These are phyloP conservation scores for Scytalopus superciliaris DNA, from an alignment of 2,113 vertebrate species.

Conservation along the genomic window DNA sequence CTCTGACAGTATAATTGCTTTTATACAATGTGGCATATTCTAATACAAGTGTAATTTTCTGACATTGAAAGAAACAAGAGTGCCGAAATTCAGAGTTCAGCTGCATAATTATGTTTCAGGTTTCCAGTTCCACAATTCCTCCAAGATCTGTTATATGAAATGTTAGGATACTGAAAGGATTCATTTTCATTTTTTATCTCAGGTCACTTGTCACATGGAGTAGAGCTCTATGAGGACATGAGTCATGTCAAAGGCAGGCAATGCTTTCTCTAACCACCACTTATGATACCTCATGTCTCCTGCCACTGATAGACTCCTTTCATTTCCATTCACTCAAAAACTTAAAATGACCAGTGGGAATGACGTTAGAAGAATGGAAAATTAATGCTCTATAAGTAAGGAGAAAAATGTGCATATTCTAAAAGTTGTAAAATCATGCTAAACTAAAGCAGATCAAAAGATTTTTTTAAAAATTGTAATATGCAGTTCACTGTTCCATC, in stretches of 20 bases:
- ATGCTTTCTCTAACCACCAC: background rate
- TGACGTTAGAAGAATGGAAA: background rate
- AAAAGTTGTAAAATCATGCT: background rate
- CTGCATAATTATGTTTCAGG: background rate
- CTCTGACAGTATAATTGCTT: background rate
- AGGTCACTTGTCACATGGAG: background rate
- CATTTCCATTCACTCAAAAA: background rate
- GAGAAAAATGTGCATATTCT: background rate
- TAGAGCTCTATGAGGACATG: background rate
- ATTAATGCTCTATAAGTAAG: background rate
- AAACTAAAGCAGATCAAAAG: background rate
- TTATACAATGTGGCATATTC: background rate
- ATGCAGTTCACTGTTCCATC: background rate
- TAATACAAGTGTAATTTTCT: background rate
- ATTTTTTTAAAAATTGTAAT: background rate
- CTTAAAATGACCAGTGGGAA: background rate
- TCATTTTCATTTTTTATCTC: background rate
- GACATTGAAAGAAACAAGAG: background rate
- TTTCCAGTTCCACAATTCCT: background rate
- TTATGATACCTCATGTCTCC: background rate
- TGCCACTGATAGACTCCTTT: background rate
- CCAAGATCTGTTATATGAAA: background rate
- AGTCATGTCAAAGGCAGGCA: background rate
- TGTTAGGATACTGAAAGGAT: background rate
- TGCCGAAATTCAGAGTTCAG: background rate